Evolutionary conservation across 2,797 vertebrate genomes (phyloP).

Genomic region (Melanotaenia trifasciata): DNA sequence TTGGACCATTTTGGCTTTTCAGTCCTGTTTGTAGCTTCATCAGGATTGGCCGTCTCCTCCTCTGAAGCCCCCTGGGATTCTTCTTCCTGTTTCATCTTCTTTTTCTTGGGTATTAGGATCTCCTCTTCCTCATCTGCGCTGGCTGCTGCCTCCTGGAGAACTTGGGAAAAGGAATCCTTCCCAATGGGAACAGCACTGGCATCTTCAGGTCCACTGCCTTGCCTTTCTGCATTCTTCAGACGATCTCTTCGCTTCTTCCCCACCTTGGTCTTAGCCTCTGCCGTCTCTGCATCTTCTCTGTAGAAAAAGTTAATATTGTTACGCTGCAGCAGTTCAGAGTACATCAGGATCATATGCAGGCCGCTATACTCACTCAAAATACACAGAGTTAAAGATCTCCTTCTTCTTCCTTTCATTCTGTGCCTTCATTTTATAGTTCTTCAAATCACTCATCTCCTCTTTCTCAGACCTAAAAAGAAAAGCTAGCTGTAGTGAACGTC

Average conservation of each 20-base stretch:
- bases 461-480: conserved; percentile 83
- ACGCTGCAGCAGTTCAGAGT: background rate
- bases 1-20: conserved; percentile 57
- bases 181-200: rapidly evolving
- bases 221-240: conserved; percentile 58
- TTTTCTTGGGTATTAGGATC: conserved; percentile 76
- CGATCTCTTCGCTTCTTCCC: conserved; percentile 77
- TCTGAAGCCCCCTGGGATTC: conserved; percentile 8
- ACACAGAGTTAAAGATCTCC: conserved; percentile 86
- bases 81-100: conserved; percentile 65
- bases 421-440: conserved; percentile 84
- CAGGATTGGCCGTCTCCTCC: background rate
- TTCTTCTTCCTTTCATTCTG: conserved; percentile 84
- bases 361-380: conserved; percentile 77
- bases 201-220: conserved; percentile 19
- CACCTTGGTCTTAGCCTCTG: conserved; percentile 65
- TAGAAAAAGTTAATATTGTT: conserved; percentile 28
- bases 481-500: rapidly evolving
- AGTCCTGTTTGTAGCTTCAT: conserved; percentile 32
- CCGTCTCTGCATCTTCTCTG: conserved; percentile 55
- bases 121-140: conserved; percentile 55
- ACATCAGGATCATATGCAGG: background rate
- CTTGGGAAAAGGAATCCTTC: conserved; percentile 20
- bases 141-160: conserved; percentile 29
- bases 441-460: conserved; percentile 87